Evolutionary conservation across 1,140 invertebrate genomes (phyloP).

Genomic region (Brachionus sp.): DNA sequence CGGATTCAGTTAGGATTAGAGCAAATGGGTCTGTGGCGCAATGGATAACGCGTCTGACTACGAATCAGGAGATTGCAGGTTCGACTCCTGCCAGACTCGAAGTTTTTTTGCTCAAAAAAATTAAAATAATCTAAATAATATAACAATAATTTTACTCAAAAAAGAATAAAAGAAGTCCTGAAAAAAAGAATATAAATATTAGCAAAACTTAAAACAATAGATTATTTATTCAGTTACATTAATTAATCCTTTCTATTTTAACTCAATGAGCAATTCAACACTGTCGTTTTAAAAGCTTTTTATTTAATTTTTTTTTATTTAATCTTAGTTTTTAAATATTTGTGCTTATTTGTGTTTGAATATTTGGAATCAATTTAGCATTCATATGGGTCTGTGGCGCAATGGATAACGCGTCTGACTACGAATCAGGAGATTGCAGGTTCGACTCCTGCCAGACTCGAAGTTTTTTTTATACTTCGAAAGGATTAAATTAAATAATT

Average conservation of each 20-base stretch:
- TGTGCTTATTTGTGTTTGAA: background rate
- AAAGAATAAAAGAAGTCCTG: too few relatives aligned
- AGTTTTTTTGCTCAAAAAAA: background rate
- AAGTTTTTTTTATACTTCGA: too few relatives aligned
- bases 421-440: too few relatives aligned
- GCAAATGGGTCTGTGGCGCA: constrained; percentile 42
- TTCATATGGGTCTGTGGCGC: background rate
- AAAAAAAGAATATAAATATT: too few relatives aligned
- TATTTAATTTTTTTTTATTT: background rate
- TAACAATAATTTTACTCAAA: background rate
- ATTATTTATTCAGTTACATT: too few relatives aligned
- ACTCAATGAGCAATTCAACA: too few relatives aligned
- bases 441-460: background rate
- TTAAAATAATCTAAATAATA: background rate
- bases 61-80: constrained; percentile 46
- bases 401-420: too few relatives aligned
- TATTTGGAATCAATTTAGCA: background rate
- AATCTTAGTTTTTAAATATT: background rate
- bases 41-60: constrained; percentile 47
- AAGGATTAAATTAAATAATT: too few relatives aligned
- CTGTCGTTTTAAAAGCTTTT: too few relatives aligned
- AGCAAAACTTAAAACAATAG: too few relatives aligned
- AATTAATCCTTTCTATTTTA: too few relatives aligned
- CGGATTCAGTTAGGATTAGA: background rate
- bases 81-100: constrained; percentile 45